A percentile compares a stretch with the other conserved stretches of the same genome.
These are phyloP conservation scores for Metalampra italica DNA, from an alignment of 2,888 invertebrate genomes.

Conservation along the genomic window DNA sequence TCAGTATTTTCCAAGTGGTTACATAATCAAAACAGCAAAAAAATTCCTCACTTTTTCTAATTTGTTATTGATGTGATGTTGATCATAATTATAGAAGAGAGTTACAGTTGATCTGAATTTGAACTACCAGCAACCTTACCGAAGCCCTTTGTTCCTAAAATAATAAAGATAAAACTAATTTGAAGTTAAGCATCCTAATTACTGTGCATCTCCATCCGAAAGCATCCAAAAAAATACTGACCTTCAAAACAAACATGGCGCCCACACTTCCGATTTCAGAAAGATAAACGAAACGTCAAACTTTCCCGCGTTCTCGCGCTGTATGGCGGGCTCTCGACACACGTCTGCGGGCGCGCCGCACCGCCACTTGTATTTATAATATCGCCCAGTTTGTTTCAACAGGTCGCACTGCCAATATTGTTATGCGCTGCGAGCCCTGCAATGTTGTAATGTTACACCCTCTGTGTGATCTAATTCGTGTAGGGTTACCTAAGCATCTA, in stretches of 20 bases:
- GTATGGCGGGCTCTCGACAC: slow-evolving; percentile 43
- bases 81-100: too few relatives aligned
- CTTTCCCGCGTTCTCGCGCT: slow-evolving; percentile 57
- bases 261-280: slow-evolving; percentile 27
- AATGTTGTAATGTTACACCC: slow-evolving; percentile 65
- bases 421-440: slow-evolving; percentile 63
- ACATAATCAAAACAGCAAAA: too few relatives aligned
- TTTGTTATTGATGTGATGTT: too few relatives aligned
- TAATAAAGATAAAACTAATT: too few relatives aligned
- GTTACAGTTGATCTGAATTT: too few relatives aligned
- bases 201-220: background rate
- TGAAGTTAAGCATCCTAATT: background rate
- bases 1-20: too few relatives aligned
- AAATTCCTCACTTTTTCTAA: too few relatives aligned
- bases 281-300: slow-evolving; percentile 45
- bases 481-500: background rate
- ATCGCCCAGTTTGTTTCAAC: slow-evolving; percentile 57
- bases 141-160: too few relatives aligned
- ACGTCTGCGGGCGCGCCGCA: slow-evolving; percentile 49
- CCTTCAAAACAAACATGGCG: slow-evolving; percentile 70
- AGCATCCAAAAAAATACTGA: slow-evolving; percentile 37
- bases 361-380: slow-evolving; percentile 71
- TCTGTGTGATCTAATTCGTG: slow-evolving; percentile 18
- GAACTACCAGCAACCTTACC: too few relatives aligned
- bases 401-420: slow-evolving; percentile 50